Evolutionary conservation across 2,888 invertebrate genomes (phyloP).

Genomic region (Chesias legatella): DNA sequence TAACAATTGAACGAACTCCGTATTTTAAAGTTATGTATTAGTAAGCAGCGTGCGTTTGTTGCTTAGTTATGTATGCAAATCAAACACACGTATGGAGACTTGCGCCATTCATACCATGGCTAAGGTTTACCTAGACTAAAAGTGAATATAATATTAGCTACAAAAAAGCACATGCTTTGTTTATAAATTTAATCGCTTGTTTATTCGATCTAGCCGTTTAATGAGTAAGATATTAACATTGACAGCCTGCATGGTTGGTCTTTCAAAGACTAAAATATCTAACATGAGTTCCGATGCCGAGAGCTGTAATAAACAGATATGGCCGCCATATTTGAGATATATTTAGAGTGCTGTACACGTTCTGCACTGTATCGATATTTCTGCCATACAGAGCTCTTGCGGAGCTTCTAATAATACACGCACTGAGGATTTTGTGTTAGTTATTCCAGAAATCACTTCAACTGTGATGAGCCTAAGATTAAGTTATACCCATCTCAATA

Average conservation of each 20-base stretch:
- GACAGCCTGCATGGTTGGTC: slow-evolving; percentile 7
- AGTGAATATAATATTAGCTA: slow-evolving; percentile 13
- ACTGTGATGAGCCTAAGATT: neutral
- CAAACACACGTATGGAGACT: slow-evolving; percentile 42
- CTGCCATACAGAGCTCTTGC: slow-evolving; percentile 16
- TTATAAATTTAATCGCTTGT: slow-evolving; percentile 7
- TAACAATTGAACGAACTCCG: slow-evolving; percentile 28
- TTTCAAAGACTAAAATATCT: slow-evolving; percentile 3
- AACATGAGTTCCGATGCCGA: slow-evolving; percentile 22
- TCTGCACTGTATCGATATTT: slow-evolving; percentile 15
- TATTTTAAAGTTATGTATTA: slow-evolving; percentile 34
- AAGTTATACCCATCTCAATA: no score
- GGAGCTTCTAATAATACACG: slow-evolving; percentile 10
- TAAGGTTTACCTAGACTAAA: slow-evolving; percentile 9
- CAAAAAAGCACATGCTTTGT: slow-evolving; percentile 10
- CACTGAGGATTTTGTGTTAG: slow-evolving; percentile 4
- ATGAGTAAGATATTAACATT: slow-evolving; percentile 1
- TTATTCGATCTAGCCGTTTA: no score
- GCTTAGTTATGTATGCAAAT: slow-evolving; percentile 55
- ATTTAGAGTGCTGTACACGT: slow-evolving; percentile 32
- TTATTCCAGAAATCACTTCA: slow-evolving; percentile 5
- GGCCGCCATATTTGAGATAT: slow-evolving; percentile 38
- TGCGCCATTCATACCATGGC: slow-evolving; percentile 35
- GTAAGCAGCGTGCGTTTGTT: slow-evolving; percentile 38
- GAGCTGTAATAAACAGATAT: slow-evolving; percentile 34